Evolutionary conservation across 1,140 invertebrate genomes (phyloP), one percentile per base, ranked within the genome.

Genomic region (Steinernema khuongi): DNA sequence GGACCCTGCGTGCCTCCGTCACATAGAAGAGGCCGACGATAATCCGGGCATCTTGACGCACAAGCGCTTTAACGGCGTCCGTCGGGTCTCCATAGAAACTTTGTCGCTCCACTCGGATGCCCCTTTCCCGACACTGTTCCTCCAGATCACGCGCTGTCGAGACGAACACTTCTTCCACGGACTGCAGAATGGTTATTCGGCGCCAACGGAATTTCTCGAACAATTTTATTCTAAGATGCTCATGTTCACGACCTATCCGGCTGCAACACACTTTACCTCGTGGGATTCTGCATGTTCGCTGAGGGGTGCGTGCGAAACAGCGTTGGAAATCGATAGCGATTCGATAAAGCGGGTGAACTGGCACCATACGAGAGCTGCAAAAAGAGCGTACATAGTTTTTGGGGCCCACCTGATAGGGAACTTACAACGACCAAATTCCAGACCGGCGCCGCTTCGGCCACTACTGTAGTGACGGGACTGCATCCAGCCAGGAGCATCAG

Each of bases 131-230:
- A 85, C 94, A 97, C 76, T 94, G 90, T 50, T 92, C 89, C 86
- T 99, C 96, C 67, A 99, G 87, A 86, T 99, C 94, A 88, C 97
- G 94, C 0, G 97, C 94, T 1, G 96, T 99, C 92, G 96, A 97
- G 85, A 96, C 96, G 86, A 99, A 99, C 1, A 99, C 94, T 89
- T 99, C 97, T 87, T 99, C 95, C 0, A 95, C 95, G 87, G 98
- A 94, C 83, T 98, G 94, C 36, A 99, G 87, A 77, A 98, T 98
- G 26, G 96, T 95, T 31, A 99, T 94, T 44, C 93, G 88, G 19
- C 92, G 94, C 96, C 96, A 99, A 18, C 92, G 91, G 85, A 96
- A 99, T 83, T 94, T 94, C 86, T 98, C 90, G 89, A 99, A 93
- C 18, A 99, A 88, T 86, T 93, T 95, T 68, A 99, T 94, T 78